Evolutionary conservation across 2,113 vertebrate genomes (phyloP).

Genomic region (Hippocampus abdominalis): DNA sequence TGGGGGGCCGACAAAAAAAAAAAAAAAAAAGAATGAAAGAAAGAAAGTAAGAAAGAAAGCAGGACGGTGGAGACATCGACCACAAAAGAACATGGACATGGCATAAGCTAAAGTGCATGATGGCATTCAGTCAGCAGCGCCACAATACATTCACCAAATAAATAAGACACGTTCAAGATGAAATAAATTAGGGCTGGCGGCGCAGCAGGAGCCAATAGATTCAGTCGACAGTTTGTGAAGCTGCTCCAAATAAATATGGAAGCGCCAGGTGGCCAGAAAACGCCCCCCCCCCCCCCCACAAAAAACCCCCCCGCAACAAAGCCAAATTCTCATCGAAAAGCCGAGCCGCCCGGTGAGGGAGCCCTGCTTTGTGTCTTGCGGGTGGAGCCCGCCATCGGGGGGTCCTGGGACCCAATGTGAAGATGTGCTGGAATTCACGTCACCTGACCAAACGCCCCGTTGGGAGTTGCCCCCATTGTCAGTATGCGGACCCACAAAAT

Average conservation of each 20-base stretch:
- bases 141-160: constrained; percentile 94
- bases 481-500: no score
- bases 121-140: constrained; percentile 90
- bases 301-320: no score
- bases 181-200: constrained; percentile 83
- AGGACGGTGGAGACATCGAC: constrained; percentile 47
- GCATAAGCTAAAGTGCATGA: constrained; percentile 88
- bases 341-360: constrained; percentile 4
- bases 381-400: constrained; percentile 35
- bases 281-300: no score
- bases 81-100: constrained; percentile 62
- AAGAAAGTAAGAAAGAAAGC: constrained; percentile 28
- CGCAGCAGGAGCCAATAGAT: no score
- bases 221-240: no score
- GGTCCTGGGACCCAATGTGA: neutral
- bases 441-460: no score
- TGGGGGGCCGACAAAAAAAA: neutral
- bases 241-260: no score
- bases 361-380: constrained; percentile 31
- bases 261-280: no score
- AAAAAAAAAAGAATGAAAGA: neutral
- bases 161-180: constrained; percentile 85
- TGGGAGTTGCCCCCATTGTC: no score
- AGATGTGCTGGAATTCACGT: no score
- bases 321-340: no score